Evolutionary conservation across 2,113 vertebrate species (phyloP).

Genomic region (Vicugna pacos): DNA sequence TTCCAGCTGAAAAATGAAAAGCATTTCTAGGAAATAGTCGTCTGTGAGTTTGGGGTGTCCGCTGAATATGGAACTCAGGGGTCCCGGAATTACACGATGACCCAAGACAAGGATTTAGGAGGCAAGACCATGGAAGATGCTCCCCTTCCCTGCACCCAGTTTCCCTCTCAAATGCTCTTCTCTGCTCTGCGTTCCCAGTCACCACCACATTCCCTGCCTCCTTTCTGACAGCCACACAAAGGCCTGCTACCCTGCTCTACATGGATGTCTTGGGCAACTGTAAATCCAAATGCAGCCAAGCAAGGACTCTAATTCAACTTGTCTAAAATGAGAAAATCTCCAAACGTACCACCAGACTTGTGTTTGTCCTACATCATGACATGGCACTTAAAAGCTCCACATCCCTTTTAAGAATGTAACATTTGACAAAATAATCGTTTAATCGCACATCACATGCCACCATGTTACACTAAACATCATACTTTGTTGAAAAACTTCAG

Average conservation of each 20-base stretch:
- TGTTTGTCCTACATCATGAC: neutral
- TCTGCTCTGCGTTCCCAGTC: neutral
- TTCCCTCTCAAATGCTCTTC: neutral
- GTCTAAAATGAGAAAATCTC: neutral
- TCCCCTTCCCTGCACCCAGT: neutral
- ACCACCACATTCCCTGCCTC: neutral
- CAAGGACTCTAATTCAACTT: neutral
- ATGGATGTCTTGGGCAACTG: neutral
- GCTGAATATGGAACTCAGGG: neutral
- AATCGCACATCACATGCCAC: neutral
- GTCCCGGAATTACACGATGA: neutral
- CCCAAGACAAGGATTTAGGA: neutral
- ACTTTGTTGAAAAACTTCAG: slow-evolving; percentile 36
- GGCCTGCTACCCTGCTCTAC: neutral
- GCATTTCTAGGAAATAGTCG: neutral
- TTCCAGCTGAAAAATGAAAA: neutral
- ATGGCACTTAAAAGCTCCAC: neutral
- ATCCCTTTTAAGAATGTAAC: neutral
- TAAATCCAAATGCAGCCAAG: neutral
- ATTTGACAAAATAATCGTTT: slow-evolving; percentile 9
- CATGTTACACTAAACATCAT: slow-evolving; percentile 29
- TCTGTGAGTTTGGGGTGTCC: neutral
- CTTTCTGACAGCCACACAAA: neutral
- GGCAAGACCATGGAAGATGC: neutral
- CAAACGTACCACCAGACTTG: neutral